Base-by-base conservation (phyloP, 2,888 invertebrate genomes). In the Torymus texanus region DNA sequence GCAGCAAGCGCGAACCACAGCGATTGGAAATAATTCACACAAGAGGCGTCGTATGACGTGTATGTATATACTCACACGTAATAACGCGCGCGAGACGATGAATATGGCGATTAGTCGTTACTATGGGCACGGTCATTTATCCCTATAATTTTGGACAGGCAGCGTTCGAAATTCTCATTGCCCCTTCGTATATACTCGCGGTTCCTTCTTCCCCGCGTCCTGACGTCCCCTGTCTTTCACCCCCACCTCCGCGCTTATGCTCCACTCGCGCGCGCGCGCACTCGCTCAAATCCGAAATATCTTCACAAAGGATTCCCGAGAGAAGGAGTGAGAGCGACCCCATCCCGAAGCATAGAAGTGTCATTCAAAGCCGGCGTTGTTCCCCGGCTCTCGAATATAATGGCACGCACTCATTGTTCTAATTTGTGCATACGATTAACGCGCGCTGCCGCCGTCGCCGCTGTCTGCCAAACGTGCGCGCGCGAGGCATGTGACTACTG, bases 381-480 rank as follows among this genome's bases (percentile, higher is more conserved):
- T 86, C 85, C 81, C 72, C 62, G 80, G 75, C 82, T 79, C 82
- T 82, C 84, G 85, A 86, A 84, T 83, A 89, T 88, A 89, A 90
- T 88, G 87, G 84, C 87, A 85, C 86, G 84, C 84, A 86, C 84
- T 89, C 88, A 90, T 90, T 90, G 90, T 90, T 90, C 90, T 89
- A 89, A 90, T 90, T 89, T 88, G 85, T 87, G 89, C 90, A 89
- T 88, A 87, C 88, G 88, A 90, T 90, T 90, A 89, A 88, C 87
- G 86, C 87, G 70, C 66, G 67, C 79, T 79, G 83, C 82, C 80
- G 83, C 82, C 79, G 68, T 8, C 41, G 78, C 75, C 82, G 82
- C 81, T 84, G 85, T 86, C 85, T 84, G 83, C 84, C 85, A 80
- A 83, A 79, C 82, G 83, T 79, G 80, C 71, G 80, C 71, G 62